A percentile compares a stretch with the other conserved stretches of the same genome.
Conservation (phyloP, 92 coral and sea anemone species). For the Bergia puertoricense region DNA sequence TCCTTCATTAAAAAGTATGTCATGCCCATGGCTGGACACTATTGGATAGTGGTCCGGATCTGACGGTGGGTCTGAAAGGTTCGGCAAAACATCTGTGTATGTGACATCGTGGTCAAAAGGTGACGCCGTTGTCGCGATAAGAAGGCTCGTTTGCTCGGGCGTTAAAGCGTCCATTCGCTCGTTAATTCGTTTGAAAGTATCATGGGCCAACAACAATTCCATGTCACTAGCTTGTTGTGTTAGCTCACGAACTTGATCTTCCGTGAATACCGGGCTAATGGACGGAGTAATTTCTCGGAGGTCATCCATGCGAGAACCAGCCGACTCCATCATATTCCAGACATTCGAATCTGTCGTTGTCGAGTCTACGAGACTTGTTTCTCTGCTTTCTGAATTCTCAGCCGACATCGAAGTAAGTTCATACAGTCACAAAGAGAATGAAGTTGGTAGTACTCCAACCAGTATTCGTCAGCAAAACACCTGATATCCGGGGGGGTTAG, state of each 20-base stretch:
- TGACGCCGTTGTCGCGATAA: slow-evolving; percentile 57
- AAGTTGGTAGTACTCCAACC: neutral
- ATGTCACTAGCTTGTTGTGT: slow-evolving; percentile 75
- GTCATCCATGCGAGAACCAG: slow-evolving; percentile 74
- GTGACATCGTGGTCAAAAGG: slow-evolving; percentile 57
- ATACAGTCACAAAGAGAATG: neutral
- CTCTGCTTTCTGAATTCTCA: slow-evolving; percentile 16
- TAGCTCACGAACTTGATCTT: slow-evolving; percentile 90
- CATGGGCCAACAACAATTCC: slow-evolving; percentile 72
- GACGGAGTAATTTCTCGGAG: slow-evolving; percentile 95
- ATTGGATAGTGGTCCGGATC: slow-evolving; percentile 53
- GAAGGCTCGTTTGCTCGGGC: slow-evolving; percentile 66
- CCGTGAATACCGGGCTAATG: slow-evolving; percentile 94
- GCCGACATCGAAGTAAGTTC: neutral
- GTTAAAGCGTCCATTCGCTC: slow-evolving; percentile 65
- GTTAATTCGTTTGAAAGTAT: slow-evolving; percentile 77
- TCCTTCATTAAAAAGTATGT: slow-evolving; percentile 53
- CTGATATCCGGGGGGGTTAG: slow-evolving; percentile 37
- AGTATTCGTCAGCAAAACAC: slow-evolving; percentile 1
- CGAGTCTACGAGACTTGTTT: slow-evolving; percentile 23
- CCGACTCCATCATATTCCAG: slow-evolving; percentile 44
- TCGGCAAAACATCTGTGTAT: slow-evolving; percentile 56
- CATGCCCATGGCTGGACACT: slow-evolving; percentile 52
- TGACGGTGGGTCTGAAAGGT: slow-evolving; percentile 36
- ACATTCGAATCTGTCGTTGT: slow-evolving; percentile 26